These are phyloP conservation scores for Neria commutata DNA, from an alignment of 2,888 invertebrate species.

Conservation along the genomic window DNA sequence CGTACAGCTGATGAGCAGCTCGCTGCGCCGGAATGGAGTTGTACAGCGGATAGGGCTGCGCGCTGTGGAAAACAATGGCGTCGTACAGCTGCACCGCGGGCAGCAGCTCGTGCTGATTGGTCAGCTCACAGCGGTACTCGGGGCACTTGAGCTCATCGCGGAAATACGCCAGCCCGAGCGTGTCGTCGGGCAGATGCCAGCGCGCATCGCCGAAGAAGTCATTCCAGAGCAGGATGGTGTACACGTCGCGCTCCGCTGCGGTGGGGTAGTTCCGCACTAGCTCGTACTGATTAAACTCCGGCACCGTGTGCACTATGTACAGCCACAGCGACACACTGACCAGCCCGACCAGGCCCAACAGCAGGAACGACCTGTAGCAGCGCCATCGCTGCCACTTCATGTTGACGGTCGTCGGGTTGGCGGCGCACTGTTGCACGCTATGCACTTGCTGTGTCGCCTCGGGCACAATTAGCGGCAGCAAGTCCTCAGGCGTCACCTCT, in stretches of 20 bases:
- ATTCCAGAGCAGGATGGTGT: constrained; percentile 55
- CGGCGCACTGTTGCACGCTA: too few relatives aligned
- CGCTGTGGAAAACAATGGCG: constrained; percentile 65
- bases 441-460: too few relatives aligned
- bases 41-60: constrained; percentile 54
- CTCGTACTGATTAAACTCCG: constrained; percentile 50
- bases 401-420: too few relatives aligned
- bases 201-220: constrained; percentile 50
- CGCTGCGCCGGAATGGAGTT: constrained; percentile 58
- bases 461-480: too few relatives aligned
- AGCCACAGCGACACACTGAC: constrained; percentile 63
- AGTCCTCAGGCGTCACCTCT: too few relatives aligned
- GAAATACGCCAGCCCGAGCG: constrained; percentile 45
- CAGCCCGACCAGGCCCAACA: constrained; percentile 19
- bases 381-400: too few relatives aligned
- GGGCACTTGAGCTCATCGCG: constrained; percentile 51
- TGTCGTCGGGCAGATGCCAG: constrained; percentile 50
- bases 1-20: constrained; percentile 62
- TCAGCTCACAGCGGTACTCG: constrained; percentile 62
- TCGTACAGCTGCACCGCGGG: constrained; percentile 61
- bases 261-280: constrained; percentile 40
- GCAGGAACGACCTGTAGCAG: too few relatives aligned
- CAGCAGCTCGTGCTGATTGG: constrained; percentile 52
- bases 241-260: not conserved
- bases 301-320: constrained; percentile 38